phyloP scores from a whole-genome alignment of 2,888 invertebrate species.

The Dicyrtomina minuta region DNA sequence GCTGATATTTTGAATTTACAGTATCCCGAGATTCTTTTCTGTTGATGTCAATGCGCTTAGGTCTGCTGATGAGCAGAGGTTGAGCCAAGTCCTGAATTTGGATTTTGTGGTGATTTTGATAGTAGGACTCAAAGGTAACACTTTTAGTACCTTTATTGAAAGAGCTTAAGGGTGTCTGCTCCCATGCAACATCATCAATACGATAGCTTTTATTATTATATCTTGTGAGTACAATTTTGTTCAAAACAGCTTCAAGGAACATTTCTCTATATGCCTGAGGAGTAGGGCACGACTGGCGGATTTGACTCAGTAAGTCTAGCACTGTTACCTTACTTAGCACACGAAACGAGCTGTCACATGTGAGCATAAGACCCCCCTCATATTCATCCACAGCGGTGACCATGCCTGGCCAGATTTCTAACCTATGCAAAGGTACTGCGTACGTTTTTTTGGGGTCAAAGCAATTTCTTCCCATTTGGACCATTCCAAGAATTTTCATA shows the following conservation, averaged over 20 bases:
- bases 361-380: constrained; percentile 85
- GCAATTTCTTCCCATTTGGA: constrained; percentile 74
- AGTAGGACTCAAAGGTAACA: constrained; percentile 74
- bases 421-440: constrained; percentile 61
- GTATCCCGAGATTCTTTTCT: too few species aligned
- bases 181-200: constrained; percentile 82
- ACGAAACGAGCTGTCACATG: constrained; percentile 80
- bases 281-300: not conserved
- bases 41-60: constrained; percentile 53
- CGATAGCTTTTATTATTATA: constrained; percentile 89
- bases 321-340: constrained; percentile 79
- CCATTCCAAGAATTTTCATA: constrained; percentile 72
- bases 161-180: constrained; percentile 67
- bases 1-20: constrained; percentile 20
- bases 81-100: constrained; percentile 72
- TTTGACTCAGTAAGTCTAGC: constrained; percentile 50
- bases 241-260: constrained; percentile 57
- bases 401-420: constrained; percentile 91
- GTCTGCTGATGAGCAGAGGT: constrained; percentile 72
- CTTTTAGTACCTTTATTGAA: constrained; percentile 60
- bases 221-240: constrained; percentile 71
- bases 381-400: constrained; percentile 81
- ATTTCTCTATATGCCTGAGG: not conserved
- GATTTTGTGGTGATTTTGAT: constrained; percentile 74
- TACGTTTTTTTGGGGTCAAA: constrained; percentile 70